phyloP scores from a whole-genome alignment of 1,140 invertebrate genomes.

The Pseudomyrmex gracilis region DNA sequence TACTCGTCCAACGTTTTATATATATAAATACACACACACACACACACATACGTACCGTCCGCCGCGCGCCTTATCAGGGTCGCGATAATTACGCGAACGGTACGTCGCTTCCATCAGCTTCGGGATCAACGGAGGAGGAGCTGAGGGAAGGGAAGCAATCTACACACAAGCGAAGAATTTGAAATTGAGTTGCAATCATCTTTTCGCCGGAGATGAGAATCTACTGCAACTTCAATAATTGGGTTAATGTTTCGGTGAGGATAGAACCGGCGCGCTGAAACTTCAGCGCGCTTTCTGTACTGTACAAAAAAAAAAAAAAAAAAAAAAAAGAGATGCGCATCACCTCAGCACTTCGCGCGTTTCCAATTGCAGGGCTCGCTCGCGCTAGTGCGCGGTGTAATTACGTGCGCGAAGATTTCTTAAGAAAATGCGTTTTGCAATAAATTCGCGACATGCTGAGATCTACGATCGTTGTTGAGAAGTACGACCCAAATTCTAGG shows the following conservation, averaged over 20 bases:
- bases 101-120: background rate
- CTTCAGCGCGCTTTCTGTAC: too few species aligned
- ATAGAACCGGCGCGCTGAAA: too few species aligned
- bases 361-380: background rate
- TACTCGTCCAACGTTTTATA: background rate
- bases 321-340: too few species aligned
- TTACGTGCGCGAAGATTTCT: background rate
- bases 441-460: conserved; percentile 6
- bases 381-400: background rate
- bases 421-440: conserved; percentile 11
- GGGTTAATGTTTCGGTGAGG: background rate
- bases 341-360: too few species aligned
- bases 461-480: background rate
- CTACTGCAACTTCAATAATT: background rate
- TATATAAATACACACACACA: background rate
- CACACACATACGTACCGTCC: background rate
- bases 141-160: background rate
- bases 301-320: too few species aligned
- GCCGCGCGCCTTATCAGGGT: conserved; percentile 46
- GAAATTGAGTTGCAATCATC: background rate
- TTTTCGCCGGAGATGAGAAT: background rate
- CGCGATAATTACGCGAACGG: conserved; percentile 59
- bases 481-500: conserved; percentile 30
- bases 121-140: background rate
- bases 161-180: background rate